These are phyloP conservation scores for Triplophysa yarkandensis DNA, from an alignment of 2,797 vertebrate genomes.

Conservation along the genomic window DNA sequence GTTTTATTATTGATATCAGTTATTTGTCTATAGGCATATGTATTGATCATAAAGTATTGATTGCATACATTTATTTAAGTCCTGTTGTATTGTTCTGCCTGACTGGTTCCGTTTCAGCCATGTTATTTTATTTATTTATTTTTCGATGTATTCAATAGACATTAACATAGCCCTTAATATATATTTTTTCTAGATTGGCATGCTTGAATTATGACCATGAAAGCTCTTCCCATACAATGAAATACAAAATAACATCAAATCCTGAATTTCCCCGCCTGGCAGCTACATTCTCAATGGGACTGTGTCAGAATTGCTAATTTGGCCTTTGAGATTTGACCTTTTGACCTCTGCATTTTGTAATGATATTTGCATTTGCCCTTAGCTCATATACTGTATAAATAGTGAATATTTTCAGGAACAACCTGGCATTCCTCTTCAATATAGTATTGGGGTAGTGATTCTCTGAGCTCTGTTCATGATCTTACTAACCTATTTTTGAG, in stretches of 20 bases:
- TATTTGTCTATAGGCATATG: not conserved
- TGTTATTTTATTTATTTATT: not conserved
- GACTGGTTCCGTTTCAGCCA: not conserved
- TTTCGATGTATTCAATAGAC: not conserved
- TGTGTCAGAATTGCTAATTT: not conserved
- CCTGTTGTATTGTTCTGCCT: not conserved
- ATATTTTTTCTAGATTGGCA: not conserved
- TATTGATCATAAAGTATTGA: not conserved
- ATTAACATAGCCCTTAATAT: constrained; percentile 1
- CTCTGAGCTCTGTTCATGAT: not conserved
- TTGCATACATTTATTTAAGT: not conserved
- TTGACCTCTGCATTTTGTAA: not conserved
- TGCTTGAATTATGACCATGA: constrained; percentile 10
- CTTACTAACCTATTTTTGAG: not conserved
- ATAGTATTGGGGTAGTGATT: not conserved
- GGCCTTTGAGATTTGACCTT: not conserved
- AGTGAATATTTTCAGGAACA: not conserved
- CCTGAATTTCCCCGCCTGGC: not conserved
- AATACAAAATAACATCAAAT: not conserved
- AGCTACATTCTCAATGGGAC: not conserved
- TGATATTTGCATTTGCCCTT: not conserved
- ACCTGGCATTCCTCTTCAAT: not conserved
- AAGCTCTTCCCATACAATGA: constrained; percentile 21
- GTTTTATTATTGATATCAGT: not conserved
- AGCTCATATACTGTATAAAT: not conserved